Percentiles rank a stretch among this genome's conserved stretches.
These are phyloP conservation scores for Drosophila colorata DNA, from an alignment of 2,888 invertebrate species.

Conservation along the genomic window DNA sequence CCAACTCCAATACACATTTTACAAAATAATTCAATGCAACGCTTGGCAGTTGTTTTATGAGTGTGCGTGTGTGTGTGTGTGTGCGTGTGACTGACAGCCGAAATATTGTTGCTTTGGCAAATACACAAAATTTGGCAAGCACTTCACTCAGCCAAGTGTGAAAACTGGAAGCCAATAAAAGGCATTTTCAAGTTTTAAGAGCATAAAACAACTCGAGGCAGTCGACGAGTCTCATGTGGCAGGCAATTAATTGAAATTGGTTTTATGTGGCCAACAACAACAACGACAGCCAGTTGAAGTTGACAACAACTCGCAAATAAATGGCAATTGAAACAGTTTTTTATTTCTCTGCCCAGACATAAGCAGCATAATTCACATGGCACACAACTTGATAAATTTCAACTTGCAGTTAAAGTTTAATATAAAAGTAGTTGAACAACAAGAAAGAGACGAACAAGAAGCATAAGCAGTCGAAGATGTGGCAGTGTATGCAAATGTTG, in stretches of 20 bases:
- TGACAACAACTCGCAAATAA: constrained; percentile 45
- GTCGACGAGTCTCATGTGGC: constrained; percentile 44
- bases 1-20: constrained; percentile 14
- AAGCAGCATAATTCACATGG: constrained; percentile 50
- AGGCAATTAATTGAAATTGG: constrained; percentile 70
- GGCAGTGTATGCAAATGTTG: constrained; percentile 29
- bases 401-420: constrained; percentile 40
- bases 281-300: constrained; percentile 15
- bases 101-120: constrained; percentile 25
- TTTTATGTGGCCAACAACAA: constrained; percentile 36
- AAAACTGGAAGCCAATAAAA: constrained; percentile 59
- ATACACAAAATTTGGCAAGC: constrained; percentile 33
- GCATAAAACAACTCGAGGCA: constrained; percentile 48
- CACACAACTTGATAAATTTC: constrained; percentile 39
- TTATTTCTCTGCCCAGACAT: constrained; percentile 20
- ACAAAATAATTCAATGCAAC: constrained; percentile 21
- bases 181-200: constrained; percentile 42
- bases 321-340: constrained; percentile 51
- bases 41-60: background rate
- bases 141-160: constrained; percentile 48
- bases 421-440: constrained; percentile 26
- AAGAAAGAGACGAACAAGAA: no score
- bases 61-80: constrained; percentile 3
- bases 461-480: constrained; percentile 3
- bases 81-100: constrained; percentile 10